Base-by-base conservation (phyloP, 1,140 invertebrate genomes). In the Heliothis virescens region DNA sequence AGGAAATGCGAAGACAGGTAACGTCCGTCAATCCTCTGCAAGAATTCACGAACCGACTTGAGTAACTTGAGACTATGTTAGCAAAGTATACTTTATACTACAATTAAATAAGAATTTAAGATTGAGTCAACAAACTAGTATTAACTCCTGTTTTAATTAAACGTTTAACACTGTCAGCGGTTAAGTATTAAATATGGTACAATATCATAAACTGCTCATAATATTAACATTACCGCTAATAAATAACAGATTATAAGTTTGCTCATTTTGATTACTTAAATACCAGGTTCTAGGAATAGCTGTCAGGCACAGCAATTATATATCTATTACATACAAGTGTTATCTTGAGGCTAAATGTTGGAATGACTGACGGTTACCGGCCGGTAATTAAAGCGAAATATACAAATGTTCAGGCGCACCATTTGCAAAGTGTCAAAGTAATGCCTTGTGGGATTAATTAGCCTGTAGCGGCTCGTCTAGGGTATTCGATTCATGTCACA, bases 361-460 rank as follows among this genome's bases (percentile, higher is more conserved):
- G 18, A 60, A 48, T 77, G 74, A 72, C 10, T 62, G 80, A 77
- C 80, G 48, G 62, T 29, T 57, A 82, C 59, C 26, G 72, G 57
- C 76, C 16, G 18, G 65, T 72, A 82, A 82, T 79, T 82, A 82
- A 76, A 29, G 50, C 34, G 48, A 34, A 29, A 15, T 72, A 62
- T 73, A 62, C 65, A 73, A 77, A 67, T 75, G 62, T 53, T 77
- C 55, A 47, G 34, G 48, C 41, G 21, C 57, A 63, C 62, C 57
- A 81, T 81, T 76, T 81, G 57, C 55, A 55, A 77, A 21, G 53
- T 81, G 79, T 81, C 73, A 77, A 34, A 79, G 69, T 71, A 71
- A 79, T 62, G 72, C 41, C 72, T 75, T 41, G 41, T 62, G 29
- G 55, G 57, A 60, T 21, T 75, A 75, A 75, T 75, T 75, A 75